Evolutionary conservation across 2,113 vertebrate species (phyloP).

Genomic region (Aphyosemion australe): DNA sequence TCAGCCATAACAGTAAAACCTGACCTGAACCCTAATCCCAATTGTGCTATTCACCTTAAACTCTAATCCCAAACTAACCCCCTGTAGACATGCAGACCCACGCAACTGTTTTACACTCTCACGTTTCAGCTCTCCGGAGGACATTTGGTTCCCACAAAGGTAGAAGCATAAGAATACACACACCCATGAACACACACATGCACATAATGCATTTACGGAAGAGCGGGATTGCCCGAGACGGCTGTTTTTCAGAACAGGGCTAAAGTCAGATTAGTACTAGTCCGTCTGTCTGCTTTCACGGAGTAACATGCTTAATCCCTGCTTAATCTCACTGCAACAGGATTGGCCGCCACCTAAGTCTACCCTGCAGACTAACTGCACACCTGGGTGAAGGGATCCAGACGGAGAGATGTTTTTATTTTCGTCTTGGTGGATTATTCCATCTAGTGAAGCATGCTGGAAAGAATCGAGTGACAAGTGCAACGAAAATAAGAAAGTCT

Average conservation of each 20-base stretch:
- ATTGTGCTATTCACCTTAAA: conserved; percentile 18
- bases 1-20: conserved; percentile 21
- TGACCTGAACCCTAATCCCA: conserved; percentile 22
- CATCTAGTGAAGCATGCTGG: too few species aligned
- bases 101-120: conserved; percentile 15
- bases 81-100: conserved; percentile 1
- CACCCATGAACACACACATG: conserved; percentile 21
- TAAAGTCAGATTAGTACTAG: conserved; percentile 69
- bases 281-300: conserved; percentile 70
- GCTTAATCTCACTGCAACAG: conserved; percentile 63
- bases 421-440: conserved; percentile 13
- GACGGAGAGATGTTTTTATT: background rate
- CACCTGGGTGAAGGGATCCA: conserved; percentile 53
- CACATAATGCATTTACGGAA: conserved; percentile 36
- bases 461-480: too few species aligned
- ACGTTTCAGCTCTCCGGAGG: conserved; percentile 8
- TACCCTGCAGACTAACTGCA: conserved; percentile 43
- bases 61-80: conserved; percentile 26
- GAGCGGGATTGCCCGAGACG: conserved; percentile 53
- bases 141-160: conserved; percentile 32
- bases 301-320: conserved; percentile 63
- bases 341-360: conserved; percentile 59
- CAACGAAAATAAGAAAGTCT: too few species aligned
- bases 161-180: conserved; percentile 13
- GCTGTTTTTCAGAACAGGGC: conserved; percentile 50